Evolutionary conservation across 2,888 invertebrate species (phyloP).

Genomic region (Agriotes lineatus): DNA sequence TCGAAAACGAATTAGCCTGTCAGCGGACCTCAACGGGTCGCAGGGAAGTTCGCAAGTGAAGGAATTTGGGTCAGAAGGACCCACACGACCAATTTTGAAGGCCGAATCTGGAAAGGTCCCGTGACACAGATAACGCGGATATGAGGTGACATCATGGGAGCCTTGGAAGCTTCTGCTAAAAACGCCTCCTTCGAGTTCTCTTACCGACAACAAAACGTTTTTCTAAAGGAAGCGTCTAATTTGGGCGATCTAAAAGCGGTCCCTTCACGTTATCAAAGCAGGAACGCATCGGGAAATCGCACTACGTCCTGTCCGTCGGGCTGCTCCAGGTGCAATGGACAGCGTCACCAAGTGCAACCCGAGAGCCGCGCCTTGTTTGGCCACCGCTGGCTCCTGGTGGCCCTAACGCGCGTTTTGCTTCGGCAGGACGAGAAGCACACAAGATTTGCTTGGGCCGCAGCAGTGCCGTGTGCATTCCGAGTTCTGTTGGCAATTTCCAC

Average conservation of each 20-base stretch:
- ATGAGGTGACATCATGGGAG: no score
- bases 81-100: no score
- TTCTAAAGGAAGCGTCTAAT: no score
- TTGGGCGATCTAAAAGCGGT: no score
- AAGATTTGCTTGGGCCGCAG: conserved; percentile 49
- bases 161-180: no score
- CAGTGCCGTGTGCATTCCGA: conserved; percentile 54
- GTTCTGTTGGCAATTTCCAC: conserved; percentile 42
- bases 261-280: no score
- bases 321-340: conserved; percentile 46
- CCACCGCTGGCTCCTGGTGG: conserved; percentile 53
- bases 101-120: no score
- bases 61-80: not conserved
- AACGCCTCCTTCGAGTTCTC: no score
- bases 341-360: conserved; percentile 55
- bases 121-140: no score
- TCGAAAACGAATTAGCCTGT: not conserved
- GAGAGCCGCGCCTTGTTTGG: conserved; percentile 60
- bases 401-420: conserved; percentile 49
- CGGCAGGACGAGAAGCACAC: conserved; percentile 49
- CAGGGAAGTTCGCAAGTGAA: not conserved
- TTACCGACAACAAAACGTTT: no score
- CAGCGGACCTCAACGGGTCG: conserved; percentile 1
- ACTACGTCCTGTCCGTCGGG: conserved; percentile 6
- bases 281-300: not conserved